Percentiles rank a stretch among this genome's conserved stretches.
Conservation (phyloP, 2,888 invertebrate species). For the Bugula neritina region DNA sequence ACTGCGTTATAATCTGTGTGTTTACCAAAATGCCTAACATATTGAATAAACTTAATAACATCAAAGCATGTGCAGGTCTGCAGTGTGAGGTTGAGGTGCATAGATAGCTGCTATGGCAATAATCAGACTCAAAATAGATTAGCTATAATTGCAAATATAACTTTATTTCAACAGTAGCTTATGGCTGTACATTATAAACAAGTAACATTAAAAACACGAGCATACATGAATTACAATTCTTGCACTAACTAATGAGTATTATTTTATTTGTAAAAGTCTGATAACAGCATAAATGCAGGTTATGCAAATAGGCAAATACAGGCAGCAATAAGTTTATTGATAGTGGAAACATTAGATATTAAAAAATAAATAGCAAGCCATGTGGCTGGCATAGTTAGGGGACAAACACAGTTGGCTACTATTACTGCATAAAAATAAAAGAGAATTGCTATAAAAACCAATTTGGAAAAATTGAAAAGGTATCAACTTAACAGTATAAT, state of each 20-base stretch:
- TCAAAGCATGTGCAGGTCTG: too few relatives aligned
- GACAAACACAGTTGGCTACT: too few relatives aligned
- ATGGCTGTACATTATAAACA: not conserved
- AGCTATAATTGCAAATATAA: not conserved
- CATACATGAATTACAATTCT: too few relatives aligned
- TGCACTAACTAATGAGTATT: not conserved
- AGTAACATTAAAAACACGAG: not conserved
- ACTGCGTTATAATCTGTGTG: too few relatives aligned
- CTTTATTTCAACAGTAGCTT: not conserved
- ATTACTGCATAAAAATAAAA: too few relatives aligned
- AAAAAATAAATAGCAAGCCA: too few relatives aligned
- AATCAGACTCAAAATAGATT: not conserved
- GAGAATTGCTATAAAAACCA: too few relatives aligned
- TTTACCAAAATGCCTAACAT: too few relatives aligned
- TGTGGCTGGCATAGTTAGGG: too few relatives aligned
- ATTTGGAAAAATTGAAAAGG: too few relatives aligned
- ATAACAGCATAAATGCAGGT: not conserved
- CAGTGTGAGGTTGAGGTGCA: not conserved
- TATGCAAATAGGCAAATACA: not conserved
- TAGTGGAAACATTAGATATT: not conserved
- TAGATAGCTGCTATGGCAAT: not conserved
- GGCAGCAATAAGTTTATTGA: not conserved
- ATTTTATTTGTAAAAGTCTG: not conserved
- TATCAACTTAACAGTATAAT: too few relatives aligned
- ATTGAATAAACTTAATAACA: too few relatives aligned